Conservation (phyloP, 2,888 invertebrate species). For the Himalopsyche kuldschensis region DNA sequence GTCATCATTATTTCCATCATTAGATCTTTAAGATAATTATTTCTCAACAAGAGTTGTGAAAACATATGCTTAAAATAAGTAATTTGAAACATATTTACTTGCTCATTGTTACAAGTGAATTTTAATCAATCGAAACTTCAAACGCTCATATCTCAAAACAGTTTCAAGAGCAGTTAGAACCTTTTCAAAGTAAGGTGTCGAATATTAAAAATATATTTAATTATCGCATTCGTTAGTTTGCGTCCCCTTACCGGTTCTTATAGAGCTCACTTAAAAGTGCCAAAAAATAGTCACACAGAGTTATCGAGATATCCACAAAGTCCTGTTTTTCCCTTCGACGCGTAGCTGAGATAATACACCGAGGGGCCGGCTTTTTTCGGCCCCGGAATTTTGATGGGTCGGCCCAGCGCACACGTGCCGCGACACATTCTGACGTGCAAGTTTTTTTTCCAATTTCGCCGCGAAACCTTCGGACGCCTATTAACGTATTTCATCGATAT, state of each 20-base stretch:
- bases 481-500: not conserved
- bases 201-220: not conserved
- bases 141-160: too few relatives aligned
- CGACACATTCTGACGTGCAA: not conserved
- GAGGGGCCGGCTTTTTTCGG: not conserved
- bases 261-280: not conserved
- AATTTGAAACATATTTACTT: too few relatives aligned
- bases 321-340: not conserved
- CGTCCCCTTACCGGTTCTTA: not conserved
- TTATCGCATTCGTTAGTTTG: not conserved
- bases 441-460: not conserved
- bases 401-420: not conserved
- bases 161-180: too few relatives aligned
- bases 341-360: not conserved
- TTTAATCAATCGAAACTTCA: too few relatives aligned
- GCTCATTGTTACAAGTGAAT: too few relatives aligned
- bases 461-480: not conserved
- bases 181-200: too few relatives aligned
- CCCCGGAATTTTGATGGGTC: not conserved
- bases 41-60: too few relatives aligned
- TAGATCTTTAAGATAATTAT: too few relatives aligned
- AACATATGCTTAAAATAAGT: too few relatives aligned
- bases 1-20: too few relatives aligned
- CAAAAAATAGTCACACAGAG: not conserved
- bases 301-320: not conserved